A percentile compares a stretch with the other conserved stretches of the same genome.
Conservation (phyloP, 2,797 vertebrate genomes). For the Limnodromus scolopaceus region DNA sequence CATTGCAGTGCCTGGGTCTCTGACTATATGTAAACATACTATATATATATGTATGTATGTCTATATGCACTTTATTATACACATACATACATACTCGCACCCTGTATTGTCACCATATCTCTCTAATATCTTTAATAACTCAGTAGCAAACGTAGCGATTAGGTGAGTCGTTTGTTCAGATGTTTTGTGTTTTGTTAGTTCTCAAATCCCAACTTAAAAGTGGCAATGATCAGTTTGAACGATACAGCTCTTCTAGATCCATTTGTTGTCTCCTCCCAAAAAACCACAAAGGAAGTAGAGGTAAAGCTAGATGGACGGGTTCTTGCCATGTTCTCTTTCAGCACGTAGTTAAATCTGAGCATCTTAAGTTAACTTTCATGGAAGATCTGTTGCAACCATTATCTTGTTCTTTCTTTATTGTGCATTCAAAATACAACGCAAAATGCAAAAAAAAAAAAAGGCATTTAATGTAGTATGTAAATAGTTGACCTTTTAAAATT, state of each 20-base stretch:
- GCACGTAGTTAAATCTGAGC: conserved; percentile 11
- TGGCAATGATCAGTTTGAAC: not conserved
- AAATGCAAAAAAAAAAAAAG: not conserved
- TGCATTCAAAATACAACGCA: conserved; percentile 75
- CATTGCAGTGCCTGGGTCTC: not conserved
- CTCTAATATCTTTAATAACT: not conserved
- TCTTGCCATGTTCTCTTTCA: conserved; percentile 6
- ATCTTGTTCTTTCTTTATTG: conserved; percentile 84
- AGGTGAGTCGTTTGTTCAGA: conserved; percentile 28
- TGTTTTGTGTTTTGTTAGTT: not conserved
- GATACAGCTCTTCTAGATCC: not conserved
- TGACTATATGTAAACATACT: not conserved
- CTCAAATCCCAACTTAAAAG: not conserved
- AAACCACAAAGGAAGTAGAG: conserved; percentile 25
- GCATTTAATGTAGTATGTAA: conserved; percentile 74
- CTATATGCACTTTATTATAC: conserved; percentile 18
- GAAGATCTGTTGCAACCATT: conserved; percentile 93
- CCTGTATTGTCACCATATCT: not conserved
- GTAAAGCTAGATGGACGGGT: conserved; percentile 18
- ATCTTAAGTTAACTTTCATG: conserved; percentile 40
- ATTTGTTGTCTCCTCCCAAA: conserved; percentile 11
- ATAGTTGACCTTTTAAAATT: conserved; percentile 77
- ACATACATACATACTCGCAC: conserved; percentile 26
- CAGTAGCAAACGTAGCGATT: conserved; percentile 24
- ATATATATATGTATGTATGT: conserved; percentile 56